Evolutionary conservation across 2,113 vertebrate species (phyloP).

Genomic region (Tyto alba): DNA sequence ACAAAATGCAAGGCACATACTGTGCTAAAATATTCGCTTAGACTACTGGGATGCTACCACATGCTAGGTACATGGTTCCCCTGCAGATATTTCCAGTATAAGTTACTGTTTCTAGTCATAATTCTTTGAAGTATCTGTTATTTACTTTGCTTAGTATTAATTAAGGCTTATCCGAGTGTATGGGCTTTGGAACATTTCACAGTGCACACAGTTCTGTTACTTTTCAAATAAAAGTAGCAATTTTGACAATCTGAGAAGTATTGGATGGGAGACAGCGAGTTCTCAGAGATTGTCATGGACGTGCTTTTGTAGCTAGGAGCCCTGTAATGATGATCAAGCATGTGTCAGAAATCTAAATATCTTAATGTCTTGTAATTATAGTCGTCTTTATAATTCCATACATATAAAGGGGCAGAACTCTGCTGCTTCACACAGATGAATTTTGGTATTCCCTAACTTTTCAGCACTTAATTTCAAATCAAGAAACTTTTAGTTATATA

Average conservation of each 20-base stretch:
- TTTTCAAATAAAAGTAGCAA: not conserved
- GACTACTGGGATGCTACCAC: not conserved
- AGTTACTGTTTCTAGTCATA: not conserved
- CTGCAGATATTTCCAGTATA: not conserved
- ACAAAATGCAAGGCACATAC: not conserved
- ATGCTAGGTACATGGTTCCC: fast-evolving
- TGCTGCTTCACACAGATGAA: not conserved
- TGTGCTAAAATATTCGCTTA: not conserved
- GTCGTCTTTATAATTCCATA: not conserved
- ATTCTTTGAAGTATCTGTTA: not conserved
- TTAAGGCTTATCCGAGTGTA: not conserved
- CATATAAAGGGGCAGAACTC: not conserved
- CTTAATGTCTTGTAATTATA: not conserved
- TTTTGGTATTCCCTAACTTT: not conserved
- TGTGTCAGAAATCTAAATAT: not conserved
- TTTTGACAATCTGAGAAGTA: not conserved
- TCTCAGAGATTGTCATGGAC: fast-evolving
- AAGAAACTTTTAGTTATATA: not conserved
- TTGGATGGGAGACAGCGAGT: not conserved
- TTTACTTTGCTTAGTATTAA: not conserved
- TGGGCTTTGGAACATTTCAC: not conserved
- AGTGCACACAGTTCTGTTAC: not conserved
- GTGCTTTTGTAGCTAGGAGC: not conserved
- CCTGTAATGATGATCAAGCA: not conserved
- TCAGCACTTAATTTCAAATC: not conserved